Conservation (phyloP, 2,113 vertebrate genomes). For the Pimephales promelas region DNA sequence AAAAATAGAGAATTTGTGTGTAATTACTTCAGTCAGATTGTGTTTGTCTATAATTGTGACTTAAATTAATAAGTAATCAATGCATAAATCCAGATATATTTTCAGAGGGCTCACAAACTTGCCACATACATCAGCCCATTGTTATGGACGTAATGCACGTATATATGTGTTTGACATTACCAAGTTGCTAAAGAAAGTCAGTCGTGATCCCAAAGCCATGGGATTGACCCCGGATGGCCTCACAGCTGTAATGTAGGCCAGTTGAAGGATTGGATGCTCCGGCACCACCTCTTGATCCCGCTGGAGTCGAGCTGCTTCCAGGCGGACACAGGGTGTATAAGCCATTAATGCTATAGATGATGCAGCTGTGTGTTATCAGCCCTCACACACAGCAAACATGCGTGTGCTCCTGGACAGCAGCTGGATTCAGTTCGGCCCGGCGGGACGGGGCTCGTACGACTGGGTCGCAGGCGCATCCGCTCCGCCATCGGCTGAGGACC, state of each 20-base stretch:
- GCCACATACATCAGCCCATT: not conserved
- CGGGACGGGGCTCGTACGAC: constrained; percentile 12
- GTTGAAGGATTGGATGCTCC: constrained; percentile 6
- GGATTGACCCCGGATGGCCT: not conserved
- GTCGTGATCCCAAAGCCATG: not conserved
- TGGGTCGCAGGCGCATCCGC: not conserved
- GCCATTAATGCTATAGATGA: not conserved
- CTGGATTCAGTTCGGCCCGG: constrained; percentile 9
- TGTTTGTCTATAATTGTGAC: not conserved
- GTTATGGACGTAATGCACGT: not conserved
- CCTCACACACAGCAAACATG: not conserved
- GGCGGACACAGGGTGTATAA: not conserved
- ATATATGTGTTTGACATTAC: not conserved
- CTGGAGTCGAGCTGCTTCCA: not conserved
- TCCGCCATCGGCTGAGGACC: not conserved
- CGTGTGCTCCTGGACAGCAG: not conserved
- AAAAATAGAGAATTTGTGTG: not conserved
- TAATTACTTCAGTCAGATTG: not conserved
- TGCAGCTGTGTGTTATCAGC: not conserved
- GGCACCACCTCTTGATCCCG: constrained; percentile 3
- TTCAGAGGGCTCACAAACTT: not conserved
- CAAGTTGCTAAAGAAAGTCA: not conserved
- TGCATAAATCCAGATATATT: not conserved
- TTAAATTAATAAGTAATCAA: not conserved
- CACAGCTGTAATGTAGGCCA: constrained; percentile 21